These are phyloP conservation scores for Rugalucina vietnamica DNA, from an alignment of 2,888 invertebrate genomes.

Conservation along the genomic window DNA sequence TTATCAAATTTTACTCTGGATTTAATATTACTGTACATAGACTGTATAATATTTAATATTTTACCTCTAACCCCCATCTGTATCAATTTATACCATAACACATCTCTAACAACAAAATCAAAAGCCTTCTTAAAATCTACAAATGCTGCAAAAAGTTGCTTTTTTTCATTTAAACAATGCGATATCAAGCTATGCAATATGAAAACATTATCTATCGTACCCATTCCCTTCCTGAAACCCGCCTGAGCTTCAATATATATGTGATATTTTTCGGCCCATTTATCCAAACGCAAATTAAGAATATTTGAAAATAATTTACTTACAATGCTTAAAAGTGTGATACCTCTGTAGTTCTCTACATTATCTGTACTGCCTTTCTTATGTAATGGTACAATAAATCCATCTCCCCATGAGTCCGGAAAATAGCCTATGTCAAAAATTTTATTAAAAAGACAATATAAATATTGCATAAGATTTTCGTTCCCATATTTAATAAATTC, in stretches of 20 bases:
- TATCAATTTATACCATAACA: background rate
- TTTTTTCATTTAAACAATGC: background rate
- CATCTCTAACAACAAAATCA: background rate
- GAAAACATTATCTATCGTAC: conserved; percentile 31
- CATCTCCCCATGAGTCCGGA: background rate
- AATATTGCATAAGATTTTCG: background rate
- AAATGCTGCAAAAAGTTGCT: background rate
- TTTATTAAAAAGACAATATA: conserved; percentile 7
- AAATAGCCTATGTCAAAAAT: background rate
- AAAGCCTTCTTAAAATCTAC: background rate
- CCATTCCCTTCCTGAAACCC: conserved; percentile 22
- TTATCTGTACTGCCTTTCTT: background rate
- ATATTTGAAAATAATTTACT: conserved; percentile 12
- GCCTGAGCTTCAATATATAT: background rate
- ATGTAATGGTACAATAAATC: background rate
- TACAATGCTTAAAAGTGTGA: conserved; percentile 14
- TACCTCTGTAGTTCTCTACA: conserved; percentile 23
- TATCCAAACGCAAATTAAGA: background rate
- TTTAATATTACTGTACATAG: background rate
- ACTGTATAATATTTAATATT: background rate
- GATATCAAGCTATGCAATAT: conserved; percentile 14
- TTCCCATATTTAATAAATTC: conserved; percentile 30
- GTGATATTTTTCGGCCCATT: background rate
- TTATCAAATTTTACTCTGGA: background rate
- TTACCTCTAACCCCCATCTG: background rate